Evolutionary conservation across 2,797 vertebrate species (phyloP), one percentile per base, ranked within the genome.

Genomic region (Arnoldichthys spilopterus): DNA sequence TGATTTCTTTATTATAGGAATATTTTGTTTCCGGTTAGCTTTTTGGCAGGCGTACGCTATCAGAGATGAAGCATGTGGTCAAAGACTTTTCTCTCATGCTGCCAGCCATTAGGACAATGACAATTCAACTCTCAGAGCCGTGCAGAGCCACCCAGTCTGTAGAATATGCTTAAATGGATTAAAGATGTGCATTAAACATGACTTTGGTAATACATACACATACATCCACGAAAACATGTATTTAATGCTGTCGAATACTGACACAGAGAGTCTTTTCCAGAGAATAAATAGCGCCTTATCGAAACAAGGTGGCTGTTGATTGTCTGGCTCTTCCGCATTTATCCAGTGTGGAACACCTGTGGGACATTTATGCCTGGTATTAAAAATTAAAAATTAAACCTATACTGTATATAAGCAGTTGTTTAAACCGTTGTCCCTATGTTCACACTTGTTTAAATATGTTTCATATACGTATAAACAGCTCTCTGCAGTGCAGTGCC

Each of bases 21-120:
- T 82, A 62, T 74, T 74, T 67, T 66, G 75, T 69, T 84, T 84
- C 83, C 78, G 67, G 78, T 74, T 89, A 86, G 86, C 85, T 87
- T 12, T 71, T 66, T 80, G 87, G 82, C 86, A 78, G 59, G 18
- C 86, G 87, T 83, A 40, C 75, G 86, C 85, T 62, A 43, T 58
- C 77, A 78, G 54, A 64, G 74, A 80, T 75, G 37, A 80, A 80
- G 68, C 54, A 20, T 53, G 78, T 68, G 79, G 63, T 79, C 69
- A 67, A 61, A 73, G 76, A 62, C 76, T 81, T 85, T 69, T 70
- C 20, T 79, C 54, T 78, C 58, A 74, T 77, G 72, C 80, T 81
- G 73, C 62, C 75, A 76, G 73, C 58, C 45, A 77, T 77, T 79
- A 79, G 59, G 59, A 47, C 80, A 79, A 79, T 74, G 74, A 63